Conservation (phyloP, 2,888 invertebrate species). For the Conomelus anceps region DNA sequence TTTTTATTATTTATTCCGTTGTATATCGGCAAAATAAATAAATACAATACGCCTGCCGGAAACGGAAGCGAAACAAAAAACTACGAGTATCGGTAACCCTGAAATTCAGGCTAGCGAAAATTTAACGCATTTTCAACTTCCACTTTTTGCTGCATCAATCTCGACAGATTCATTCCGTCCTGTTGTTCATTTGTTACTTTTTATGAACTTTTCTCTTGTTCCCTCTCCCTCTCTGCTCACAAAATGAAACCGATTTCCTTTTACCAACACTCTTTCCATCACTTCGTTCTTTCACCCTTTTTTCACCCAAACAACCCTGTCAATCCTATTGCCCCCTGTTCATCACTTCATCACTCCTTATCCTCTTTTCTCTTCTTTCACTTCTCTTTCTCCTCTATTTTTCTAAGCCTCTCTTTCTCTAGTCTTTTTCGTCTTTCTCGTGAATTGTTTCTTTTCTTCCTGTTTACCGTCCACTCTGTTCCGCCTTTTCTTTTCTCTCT, state of each 20-base stretch:
- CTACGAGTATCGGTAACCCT: not conserved
- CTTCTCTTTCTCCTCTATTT: no score
- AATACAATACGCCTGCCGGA: not conserved
- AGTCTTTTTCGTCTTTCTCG: no score
- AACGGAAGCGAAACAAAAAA: not conserved
- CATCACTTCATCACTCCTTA: no score
- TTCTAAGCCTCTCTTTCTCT: no score
- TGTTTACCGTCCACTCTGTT: no score
- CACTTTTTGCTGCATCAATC: not conserved
- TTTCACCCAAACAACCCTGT: no score
- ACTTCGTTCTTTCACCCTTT: not conserved
- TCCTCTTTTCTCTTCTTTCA: no score
- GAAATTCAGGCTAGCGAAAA: not conserved
- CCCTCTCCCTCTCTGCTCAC: not conserved
- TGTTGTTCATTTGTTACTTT: not conserved
- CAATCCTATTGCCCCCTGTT: no score
- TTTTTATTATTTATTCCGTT: not conserved
- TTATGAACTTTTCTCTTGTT: not conserved
- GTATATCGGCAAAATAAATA: not conserved
- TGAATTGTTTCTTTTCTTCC: no score
- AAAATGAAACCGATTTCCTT: not conserved
- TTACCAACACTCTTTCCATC: no score
- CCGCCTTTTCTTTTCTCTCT: no score
- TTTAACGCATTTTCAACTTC: not conserved
- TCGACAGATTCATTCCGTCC: not conserved